Base-by-base conservation (phyloP, 1,140 invertebrate genomes). In the Temnothorax longispinosus region DNA sequence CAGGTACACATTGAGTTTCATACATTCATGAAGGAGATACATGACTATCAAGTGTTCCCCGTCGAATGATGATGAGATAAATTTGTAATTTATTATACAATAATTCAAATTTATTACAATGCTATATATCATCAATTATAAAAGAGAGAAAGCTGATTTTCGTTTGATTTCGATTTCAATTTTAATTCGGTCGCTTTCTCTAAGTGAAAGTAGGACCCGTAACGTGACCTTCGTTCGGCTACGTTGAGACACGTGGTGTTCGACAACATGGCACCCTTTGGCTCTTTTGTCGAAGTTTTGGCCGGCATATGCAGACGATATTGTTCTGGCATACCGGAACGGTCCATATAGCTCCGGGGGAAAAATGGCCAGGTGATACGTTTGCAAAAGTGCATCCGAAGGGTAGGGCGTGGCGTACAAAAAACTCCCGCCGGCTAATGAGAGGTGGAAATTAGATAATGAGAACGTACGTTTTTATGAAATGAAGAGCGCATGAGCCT, bases 401-500 rank as follows among this genome's bases (percentile, higher is more conserved):
- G 62, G 11, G 47, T 41, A 69, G 47, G 62, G 35, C 35, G 35
- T 64, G 35, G 47, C 77, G 2, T 69, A 54, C 77, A 81, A 81
- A 81, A 71, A 81, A 71, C 50, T 52, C 38, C 50, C 15, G 47
- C 78, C 35, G 78, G 38, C 64, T 81, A 71, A 81, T 81, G 78
- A 81, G 78, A 81, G 21, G 47, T 41, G 52, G 78, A 81, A 81
- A 81, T 81, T 81, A 81, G 78, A 71, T 81, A 81, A 81, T 81
- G 78, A 81, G 65, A 81, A 71, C 15, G 78, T 81, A 81, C 78
- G 47, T 69, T 69, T 81, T 69, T 69, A 71, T 47, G 65, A 71
- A 71, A 81, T 69, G 65, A 81, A 81, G 62, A 81, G 65, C n/a
- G 64, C 8, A 13, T 15, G 50, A 67, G 58, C 50, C 65, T 81